These are phyloP conservation scores for Numenius phaeopus DNA, from an alignment of 2,797 vertebrate genomes.

Conservation along the genomic window DNA sequence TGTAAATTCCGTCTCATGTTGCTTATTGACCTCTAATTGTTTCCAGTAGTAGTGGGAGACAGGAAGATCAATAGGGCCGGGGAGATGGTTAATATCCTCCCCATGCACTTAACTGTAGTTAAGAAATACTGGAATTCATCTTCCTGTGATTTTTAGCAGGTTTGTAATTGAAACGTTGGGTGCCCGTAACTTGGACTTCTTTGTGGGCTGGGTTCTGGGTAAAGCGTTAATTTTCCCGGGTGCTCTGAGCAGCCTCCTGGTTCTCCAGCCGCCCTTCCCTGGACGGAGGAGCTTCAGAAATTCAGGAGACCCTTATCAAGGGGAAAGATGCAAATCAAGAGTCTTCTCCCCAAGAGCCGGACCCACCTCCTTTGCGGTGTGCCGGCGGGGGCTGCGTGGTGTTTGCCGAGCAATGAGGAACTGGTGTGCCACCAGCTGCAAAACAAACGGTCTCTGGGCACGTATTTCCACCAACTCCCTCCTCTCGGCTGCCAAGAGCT, in stretches of 20 bases:
- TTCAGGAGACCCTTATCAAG: neutral
- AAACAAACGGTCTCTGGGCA: neutral
- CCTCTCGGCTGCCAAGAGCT: neutral
- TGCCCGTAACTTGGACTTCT: rapidly evolving
- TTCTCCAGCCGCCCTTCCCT: rapidly evolving
- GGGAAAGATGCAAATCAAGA: neutral
- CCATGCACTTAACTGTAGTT: neutral
- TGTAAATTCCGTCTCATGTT: constrained; percentile 66
- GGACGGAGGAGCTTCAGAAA: neutral
- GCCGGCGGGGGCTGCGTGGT: neutral
- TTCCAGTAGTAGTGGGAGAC: constrained; percentile 62
- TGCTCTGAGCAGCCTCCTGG: neutral
- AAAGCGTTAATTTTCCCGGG: neutral
- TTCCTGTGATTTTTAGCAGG: constrained; percentile 13
- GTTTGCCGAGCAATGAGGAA: neutral
- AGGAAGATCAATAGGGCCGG: constrained; percentile 68
- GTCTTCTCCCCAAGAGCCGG: neutral
- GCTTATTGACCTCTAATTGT: constrained; percentile 77
- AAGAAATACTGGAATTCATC: constrained; percentile 44
- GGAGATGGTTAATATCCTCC: constrained; percentile 59
- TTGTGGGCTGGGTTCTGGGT: rapidly evolving
- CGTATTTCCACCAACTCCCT: neutral
- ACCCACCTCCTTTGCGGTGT: neutral
- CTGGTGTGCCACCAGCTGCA: neutral
- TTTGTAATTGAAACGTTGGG: neutral